Base-by-base conservation (phyloP, 1,140 invertebrate species). In the Meloidogyne chitwoodi region DNA sequence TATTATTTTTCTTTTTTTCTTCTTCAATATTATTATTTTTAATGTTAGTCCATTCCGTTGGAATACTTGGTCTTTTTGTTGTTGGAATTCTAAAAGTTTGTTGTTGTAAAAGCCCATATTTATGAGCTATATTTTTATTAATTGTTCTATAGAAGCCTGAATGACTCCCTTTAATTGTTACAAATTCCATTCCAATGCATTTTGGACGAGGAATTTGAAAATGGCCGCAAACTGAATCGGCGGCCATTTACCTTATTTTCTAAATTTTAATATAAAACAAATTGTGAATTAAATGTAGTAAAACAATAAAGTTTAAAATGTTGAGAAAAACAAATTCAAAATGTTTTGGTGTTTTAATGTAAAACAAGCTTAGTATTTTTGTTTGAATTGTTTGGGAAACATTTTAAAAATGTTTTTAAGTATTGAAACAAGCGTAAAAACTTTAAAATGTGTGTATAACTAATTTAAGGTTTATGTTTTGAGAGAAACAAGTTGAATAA, bases 191-290 rank as follows among this genome's bases (percentile, higher is more conserved):
- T 41, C 83, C 83, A 22, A 72, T 61, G 48, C 82, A 85, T 48
- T 85, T 83, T 26, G 84, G 84, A 22, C 84, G 76, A 44, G 84
- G 84, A 68, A 85, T 85, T 71, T 86, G 83, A 2, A 85, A 34
- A 12, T 82, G 74, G n/a, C n/a, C n/a, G n/a, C n/a, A n/a, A n/a
- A n/a, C n/a, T n/a, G n/a, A n/a, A n/a, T n/a, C n/a, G n/a, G n/a
- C 48, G 24, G 56, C 44, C 70, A 56, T 61, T 56, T 61, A 10
- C 24, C n/a, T 31, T 16, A 62, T 63, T 14, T 4, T 71, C 22
- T 31, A 3, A 31, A 38, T 38, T 0, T 38, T 38, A 38, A n/a
- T n/a, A n/a, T n/a, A n/a, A n/a, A n/a, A n/a, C n/a, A n/a, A n/a
- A n/a, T n/a, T n/a, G n/a, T n/a, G n/a, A n/a, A n/a, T n/a, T n/a